phyloP scores from a whole-genome alignment of 2,888 invertebrate species.

The Eilema depressum region DNA sequence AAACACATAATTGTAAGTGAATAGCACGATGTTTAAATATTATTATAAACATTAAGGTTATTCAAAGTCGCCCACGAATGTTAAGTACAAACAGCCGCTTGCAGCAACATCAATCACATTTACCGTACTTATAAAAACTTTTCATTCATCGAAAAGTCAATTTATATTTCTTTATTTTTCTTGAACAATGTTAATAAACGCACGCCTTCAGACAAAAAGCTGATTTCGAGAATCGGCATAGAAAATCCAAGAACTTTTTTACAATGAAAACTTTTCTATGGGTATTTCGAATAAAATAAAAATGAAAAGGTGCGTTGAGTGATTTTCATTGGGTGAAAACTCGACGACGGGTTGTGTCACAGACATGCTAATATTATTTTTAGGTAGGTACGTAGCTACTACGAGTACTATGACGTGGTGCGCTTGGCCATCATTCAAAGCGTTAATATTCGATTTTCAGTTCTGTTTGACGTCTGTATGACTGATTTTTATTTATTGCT shows the following conservation, averaged over 20 bases:
- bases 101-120: not conserved
- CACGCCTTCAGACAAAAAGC: not conserved
- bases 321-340: not conserved
- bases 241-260: not conserved
- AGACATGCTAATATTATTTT: not conserved
- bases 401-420: no score
- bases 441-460: no score
- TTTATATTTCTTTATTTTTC: not conserved
- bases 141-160: not conserved
- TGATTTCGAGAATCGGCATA: not conserved
- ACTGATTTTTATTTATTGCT: no score
- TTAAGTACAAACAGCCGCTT: not conserved
- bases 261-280: not conserved
- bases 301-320: not conserved
- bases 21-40: not conserved
- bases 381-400: no score
- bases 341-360: not conserved
- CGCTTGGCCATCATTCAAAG: no score
- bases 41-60: no score
- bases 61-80: not conserved
- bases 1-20: not conserved
- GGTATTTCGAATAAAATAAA: not conserved
- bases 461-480: no score
- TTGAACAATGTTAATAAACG: no score
- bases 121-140: constrained; percentile 1